These are phyloP conservation scores for Acanthosoma haemorrhoidale DNA, from an alignment of 2,888 invertebrate genomes.

Conservation along the genomic window DNA sequence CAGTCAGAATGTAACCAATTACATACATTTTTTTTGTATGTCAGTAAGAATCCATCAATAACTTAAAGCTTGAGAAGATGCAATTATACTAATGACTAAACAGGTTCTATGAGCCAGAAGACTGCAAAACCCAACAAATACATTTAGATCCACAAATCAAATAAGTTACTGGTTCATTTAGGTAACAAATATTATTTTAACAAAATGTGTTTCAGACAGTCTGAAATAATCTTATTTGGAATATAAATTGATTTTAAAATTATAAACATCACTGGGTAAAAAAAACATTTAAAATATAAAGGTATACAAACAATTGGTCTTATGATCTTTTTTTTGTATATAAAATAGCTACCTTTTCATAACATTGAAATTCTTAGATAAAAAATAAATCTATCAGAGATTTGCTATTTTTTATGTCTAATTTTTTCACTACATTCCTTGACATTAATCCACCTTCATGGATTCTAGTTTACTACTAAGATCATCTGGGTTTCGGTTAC, in stretches of 20 bases:
- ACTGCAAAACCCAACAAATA: too few species aligned
- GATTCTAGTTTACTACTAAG: background rate
- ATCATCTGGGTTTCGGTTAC: conserved; percentile 51
- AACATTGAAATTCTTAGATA: background rate
- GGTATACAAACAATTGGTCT: background rate
- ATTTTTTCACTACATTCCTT: background rate
- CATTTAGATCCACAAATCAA: too few species aligned
- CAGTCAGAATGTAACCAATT: too few species aligned
- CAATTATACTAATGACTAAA: too few species aligned
- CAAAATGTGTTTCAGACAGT: too few species aligned
- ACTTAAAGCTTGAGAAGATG: too few species aligned
- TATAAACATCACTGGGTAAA: background rate
- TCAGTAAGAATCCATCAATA: too few species aligned
- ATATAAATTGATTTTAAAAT: background rate
- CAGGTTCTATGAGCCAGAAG: too few species aligned
- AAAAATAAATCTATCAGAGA: background rate
- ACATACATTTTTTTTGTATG: too few species aligned
- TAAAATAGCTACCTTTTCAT: background rate
- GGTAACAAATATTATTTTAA: too few species aligned
- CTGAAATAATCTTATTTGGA: too few species aligned
- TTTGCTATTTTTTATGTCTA: background rate
- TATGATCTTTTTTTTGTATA: background rate
- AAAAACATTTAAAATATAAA: background rate
- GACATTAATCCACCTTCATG: conserved; percentile 8
- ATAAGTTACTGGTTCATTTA: too few species aligned